Base-by-base conservation (phyloP, 2,113 vertebrate genomes). In the Strigops habroptila region DNA sequence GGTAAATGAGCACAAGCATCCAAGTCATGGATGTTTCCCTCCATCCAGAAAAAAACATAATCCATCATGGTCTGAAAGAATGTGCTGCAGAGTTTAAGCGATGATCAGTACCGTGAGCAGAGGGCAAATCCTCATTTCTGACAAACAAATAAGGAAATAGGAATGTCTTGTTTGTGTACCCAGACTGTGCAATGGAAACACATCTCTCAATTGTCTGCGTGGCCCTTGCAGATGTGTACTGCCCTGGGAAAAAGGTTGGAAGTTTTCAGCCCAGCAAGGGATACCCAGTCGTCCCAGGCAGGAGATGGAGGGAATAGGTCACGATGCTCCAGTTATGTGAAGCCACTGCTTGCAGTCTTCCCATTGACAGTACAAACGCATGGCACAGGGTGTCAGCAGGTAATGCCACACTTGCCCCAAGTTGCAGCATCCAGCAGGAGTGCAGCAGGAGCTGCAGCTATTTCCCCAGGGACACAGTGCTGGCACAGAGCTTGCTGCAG, bases 241-340 rank as follows among this genome's bases (percentile, higher is more conserved):
- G 35, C 24, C 39, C 35, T 71, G 33, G 25, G 43, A 86, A 89
- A 81, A 0, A 0, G 27, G 14, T 9, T 49, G 39, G 60, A 82
- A 60, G 9, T 24, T 60, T 77, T 60, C 48, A 89, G n/a, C 30
- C 18, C 73, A 91, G 33, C 7, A 63, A 79, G 19, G 7, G 59
- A 85, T 53, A 7, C 14, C 48, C 33, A 37, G 25, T 18, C 27
- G 41, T 86, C 14, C 31, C 49, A 81, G 18, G 12, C 1, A 6
- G 55, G 15, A 49, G 25, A 52, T 59, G 30, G 10, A 77, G 10
- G 27, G 15, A 73, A 37, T 1, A 76, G 11, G 18, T 33, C 5
- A 1, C 41, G 6, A 8, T 21, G 8, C 8, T 59, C 7, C 1
- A 0, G 25, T 23, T 81, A 3, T 0, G 0, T 33, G 3, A 3